Conservation (phyloP, 2,113 vertebrate genomes). For the Okapia johnstoni region DNA sequence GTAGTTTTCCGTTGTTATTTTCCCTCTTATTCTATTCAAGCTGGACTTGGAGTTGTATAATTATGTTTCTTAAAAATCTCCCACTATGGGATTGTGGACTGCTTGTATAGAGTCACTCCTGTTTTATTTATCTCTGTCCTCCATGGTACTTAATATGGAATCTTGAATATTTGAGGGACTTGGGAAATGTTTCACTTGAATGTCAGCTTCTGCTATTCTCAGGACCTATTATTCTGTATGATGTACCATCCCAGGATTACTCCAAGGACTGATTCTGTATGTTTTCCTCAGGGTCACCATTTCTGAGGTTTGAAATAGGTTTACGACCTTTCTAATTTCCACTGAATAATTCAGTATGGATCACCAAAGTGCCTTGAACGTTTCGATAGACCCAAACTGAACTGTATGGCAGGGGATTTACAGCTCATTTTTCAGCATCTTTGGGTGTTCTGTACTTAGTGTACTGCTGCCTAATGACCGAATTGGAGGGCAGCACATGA, state of each 20-base stretch:
- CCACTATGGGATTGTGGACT: neutral
- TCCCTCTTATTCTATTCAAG: neutral
- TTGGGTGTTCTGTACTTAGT: neutral
- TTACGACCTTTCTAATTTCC: neutral
- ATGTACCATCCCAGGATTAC: neutral
- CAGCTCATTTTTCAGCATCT: neutral
- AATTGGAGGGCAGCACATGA: neutral
- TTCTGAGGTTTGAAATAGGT: neutral
- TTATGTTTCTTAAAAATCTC: neutral
- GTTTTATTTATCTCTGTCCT: neutral
- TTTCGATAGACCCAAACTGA: neutral
- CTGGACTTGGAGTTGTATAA: neutral
- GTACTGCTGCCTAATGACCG: neutral
- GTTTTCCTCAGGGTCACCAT: neutral
- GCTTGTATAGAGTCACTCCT: neutral
- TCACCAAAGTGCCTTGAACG: neutral
- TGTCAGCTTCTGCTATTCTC: neutral
- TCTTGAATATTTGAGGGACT: neutral
- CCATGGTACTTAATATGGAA: neutral
- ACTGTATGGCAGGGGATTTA: neutral
- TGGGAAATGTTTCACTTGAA: neutral
- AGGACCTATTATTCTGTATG: neutral
- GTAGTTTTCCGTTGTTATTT: slow-evolving; percentile 13
- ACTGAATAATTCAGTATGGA: neutral
- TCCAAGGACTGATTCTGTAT: neutral